Conservation (phyloP, 2,113 vertebrate genomes). For the Laticauda laticaudata region DNA sequence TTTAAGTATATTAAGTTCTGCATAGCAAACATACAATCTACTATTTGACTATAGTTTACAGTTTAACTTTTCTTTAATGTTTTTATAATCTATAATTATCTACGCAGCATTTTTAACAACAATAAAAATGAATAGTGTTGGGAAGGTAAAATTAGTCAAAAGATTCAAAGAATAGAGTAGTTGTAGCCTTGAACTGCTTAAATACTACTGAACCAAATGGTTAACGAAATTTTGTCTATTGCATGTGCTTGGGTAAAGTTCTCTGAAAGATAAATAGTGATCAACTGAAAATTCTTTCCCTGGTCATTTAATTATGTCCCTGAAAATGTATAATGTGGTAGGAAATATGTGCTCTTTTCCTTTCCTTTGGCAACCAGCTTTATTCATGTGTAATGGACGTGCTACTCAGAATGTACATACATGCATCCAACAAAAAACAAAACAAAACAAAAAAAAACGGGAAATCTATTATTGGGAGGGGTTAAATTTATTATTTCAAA, state of each 20-base stretch:
- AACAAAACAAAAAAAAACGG: conserved; percentile 51
- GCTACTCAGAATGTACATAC: conserved; percentile 34
- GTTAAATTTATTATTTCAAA: conserved; percentile 63
- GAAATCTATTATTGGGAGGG: conserved; percentile 50
- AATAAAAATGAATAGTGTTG: conserved; percentile 42
- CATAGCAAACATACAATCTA: neutral
- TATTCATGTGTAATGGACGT: conserved; percentile 47
- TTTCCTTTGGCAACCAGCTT: conserved; percentile 49
- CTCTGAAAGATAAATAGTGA: neutral
- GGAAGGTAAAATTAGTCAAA: neutral
- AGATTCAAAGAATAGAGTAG: conserved; percentile 8
- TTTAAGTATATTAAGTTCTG: neutral
- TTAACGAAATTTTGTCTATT: conserved; percentile 8
- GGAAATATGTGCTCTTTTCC: conserved; percentile 48
- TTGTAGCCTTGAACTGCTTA: neutral
- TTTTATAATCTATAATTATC: neutral
- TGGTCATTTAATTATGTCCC: neutral
- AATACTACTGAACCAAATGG: neutral
- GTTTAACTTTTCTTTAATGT: neutral
- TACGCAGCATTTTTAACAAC: conserved; percentile 10
- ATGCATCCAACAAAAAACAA: conserved; percentile 36
- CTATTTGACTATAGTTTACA: neutral
- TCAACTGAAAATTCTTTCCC: conserved; percentile 23
- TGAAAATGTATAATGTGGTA: conserved; percentile 18
- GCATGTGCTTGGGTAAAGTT: neutral